Conservation (phyloP, 2,797 vertebrate genomes). For the Gymnothorax javanicus region DNA sequence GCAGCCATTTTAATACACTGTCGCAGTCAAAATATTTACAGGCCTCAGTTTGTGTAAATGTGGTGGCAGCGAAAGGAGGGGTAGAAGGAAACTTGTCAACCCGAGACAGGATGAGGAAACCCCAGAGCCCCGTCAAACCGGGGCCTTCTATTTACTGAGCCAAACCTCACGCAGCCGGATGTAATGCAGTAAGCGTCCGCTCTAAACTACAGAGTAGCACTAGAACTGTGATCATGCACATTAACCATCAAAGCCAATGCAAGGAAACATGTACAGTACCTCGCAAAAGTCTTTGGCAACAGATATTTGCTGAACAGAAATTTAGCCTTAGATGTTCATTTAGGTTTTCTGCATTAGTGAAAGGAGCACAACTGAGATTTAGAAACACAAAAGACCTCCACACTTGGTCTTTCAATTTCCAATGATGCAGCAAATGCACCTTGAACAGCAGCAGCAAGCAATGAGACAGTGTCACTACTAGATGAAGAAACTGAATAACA, state of each 20-base stretch:
- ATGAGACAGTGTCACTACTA: background rate
- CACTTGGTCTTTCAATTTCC: background rate
- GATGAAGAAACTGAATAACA: background rate
- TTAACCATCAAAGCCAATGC: background rate
- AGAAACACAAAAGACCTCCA: background rate
- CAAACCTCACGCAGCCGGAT: background rate
- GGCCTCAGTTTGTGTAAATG: background rate
- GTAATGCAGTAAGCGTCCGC: background rate
- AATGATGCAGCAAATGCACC: background rate
- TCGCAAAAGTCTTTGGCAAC: too few species aligned
- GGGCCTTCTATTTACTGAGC: too few species aligned
- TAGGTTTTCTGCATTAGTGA: background rate
- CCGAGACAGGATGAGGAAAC: background rate
- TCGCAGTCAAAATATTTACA: background rate
- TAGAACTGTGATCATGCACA: background rate
- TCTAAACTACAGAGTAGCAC: background rate
- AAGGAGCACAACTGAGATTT: background rate
- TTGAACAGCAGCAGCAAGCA: background rate
- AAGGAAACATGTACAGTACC: background rate
- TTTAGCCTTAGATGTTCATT: too few species aligned
- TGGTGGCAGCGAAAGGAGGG: background rate
- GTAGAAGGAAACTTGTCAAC: background rate
- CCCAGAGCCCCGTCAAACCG: background rate
- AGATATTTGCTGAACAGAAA: too few species aligned
- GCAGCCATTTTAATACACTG: background rate